Evolutionary conservation across 2,888 invertebrate species (phyloP), one percentile per base, ranked within the genome.

Genomic region (Pterostichus madidus): DNA sequence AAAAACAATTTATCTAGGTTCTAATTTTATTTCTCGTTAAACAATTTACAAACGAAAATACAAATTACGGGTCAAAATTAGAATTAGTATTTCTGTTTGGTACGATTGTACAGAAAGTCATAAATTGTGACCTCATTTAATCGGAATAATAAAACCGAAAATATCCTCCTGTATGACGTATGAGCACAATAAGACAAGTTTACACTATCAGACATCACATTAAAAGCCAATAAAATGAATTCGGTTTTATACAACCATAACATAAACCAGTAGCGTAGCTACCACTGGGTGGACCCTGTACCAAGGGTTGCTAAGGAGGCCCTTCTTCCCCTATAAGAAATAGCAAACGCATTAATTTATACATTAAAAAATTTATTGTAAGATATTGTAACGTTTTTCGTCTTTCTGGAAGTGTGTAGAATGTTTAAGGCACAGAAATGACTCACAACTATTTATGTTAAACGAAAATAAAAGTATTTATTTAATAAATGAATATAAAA

Each of bases 101-200:
- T 59, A 24, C 31, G 59, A 59, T 59, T 31, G 59, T 64, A 49
- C 49, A 2, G 0, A 64, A 32, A 32, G 13, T 64, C 64, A 64
- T 64, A 64, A 64, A 64, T 73, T 11, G 24, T 49, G 75, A 52
- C 75, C 75, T 24, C 75, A 49, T 49, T 73, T 75, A 31, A 49
- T 31, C 11, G 6, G n/a, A 49, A 75, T 75, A 75, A 75, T 49
- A 75, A 73, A 73, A 73, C 39, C 52, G 32, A 49, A 75, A 75
- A 75, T 75, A 75, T n/a, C 52, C 46, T n/a, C 4, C 49, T 17
- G 13, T 1, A 49, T 49, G 49, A 75, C 75, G 52, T 52, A 75
- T 10, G n/a, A n/a, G 6, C 32, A 75, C 44, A 75, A 31, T 75
- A 49, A 75, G 75, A 75, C 13, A 1, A 49, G 52, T 75, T 52